These are phyloP conservation scores for Euphydryas editha DNA, from an alignment of 2,888 invertebrate species.

Conservation along the genomic window DNA sequence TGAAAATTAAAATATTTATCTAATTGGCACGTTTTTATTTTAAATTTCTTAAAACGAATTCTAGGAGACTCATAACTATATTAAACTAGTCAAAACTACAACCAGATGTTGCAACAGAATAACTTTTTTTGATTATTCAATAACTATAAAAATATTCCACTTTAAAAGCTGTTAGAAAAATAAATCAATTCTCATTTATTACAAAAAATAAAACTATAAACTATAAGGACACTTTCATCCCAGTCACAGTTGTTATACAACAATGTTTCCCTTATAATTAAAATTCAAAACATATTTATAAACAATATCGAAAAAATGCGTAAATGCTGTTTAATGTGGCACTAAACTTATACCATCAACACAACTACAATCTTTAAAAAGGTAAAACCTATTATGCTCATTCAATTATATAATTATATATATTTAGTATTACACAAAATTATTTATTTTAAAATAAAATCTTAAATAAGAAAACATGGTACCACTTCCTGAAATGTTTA, in stretches of 20 bases:
- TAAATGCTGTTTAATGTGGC: background rate
- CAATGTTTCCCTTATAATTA: slow-evolving; percentile 22
- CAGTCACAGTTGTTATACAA: slow-evolving; percentile 16
- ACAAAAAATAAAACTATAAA: slow-evolving; percentile 7
- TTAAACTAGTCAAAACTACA: background rate
- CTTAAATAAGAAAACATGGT: background rate
- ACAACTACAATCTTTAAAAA: background rate
- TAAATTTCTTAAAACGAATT: background rate
- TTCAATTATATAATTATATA: background rate
- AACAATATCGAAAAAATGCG: background rate
- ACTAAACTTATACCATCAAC: background rate
- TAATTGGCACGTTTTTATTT: slow-evolving; percentile 7
- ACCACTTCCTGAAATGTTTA: too few species aligned
- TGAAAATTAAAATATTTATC: background rate
- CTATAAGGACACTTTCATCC: slow-evolving; percentile 25
- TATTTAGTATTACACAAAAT: background rate
- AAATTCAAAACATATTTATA: slow-evolving; percentile 2
- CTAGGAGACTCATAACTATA: background rate
- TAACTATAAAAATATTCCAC: slow-evolving; percentile 4
- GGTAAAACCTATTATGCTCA: background rate
- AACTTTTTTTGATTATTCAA: background rate
- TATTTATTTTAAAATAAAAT: background rate
- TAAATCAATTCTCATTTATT: slow-evolving; percentile 6
- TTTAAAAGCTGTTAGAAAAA: slow-evolving; percentile 8
- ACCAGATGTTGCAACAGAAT: background rate